Evolutionary conservation across 2,797 vertebrate species (phyloP).

Genomic region (Nannoperca australis): DNA sequence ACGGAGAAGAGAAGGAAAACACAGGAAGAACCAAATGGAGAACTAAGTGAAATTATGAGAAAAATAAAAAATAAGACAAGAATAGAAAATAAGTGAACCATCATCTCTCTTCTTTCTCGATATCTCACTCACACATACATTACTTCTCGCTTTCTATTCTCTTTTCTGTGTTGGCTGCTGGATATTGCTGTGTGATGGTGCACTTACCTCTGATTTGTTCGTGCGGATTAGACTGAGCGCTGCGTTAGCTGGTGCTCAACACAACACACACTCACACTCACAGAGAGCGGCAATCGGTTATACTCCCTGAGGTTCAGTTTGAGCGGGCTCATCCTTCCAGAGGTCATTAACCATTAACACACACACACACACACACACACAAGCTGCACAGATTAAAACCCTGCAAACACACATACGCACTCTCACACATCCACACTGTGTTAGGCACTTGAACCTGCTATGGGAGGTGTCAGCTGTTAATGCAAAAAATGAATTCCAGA

Average conservation of each 20-base stretch:
- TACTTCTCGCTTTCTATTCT: constrained; percentile 29
- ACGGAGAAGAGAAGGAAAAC: background rate
- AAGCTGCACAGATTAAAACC: constrained; percentile 18
- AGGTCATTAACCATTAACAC: constrained; percentile 73
- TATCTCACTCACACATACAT: constrained; percentile 17
- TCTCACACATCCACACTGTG: constrained; percentile 28
- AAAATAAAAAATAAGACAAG: background rate
- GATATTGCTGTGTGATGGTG: constrained; percentile 37
- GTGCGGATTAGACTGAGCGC: constrained; percentile 52
- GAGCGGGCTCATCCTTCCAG: constrained; percentile 78
- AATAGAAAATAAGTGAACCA: constrained; percentile 3
- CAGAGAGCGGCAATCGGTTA: constrained; percentile 43
- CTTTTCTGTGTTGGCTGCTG: constrained; percentile 26
- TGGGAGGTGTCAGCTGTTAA: constrained; percentile 64
- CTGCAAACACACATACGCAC: constrained; percentile 25
- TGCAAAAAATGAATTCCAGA: constrained; percentile 69
- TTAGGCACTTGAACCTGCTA: constrained; percentile 67
- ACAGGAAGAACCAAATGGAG: background rate
- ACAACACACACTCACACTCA: constrained; percentile 19
- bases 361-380: constrained; percentile 30
- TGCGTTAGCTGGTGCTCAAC: constrained; percentile 57
- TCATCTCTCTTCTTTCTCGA: constrained; percentile 11
- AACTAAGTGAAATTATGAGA: background rate
- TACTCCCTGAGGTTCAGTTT: constrained; percentile 76
- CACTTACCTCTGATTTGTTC: constrained; percentile 74